Evolutionary conservation across 1,140 invertebrate genomes (phyloP).

Genomic region (Panagrolaimus sp.): DNA sequence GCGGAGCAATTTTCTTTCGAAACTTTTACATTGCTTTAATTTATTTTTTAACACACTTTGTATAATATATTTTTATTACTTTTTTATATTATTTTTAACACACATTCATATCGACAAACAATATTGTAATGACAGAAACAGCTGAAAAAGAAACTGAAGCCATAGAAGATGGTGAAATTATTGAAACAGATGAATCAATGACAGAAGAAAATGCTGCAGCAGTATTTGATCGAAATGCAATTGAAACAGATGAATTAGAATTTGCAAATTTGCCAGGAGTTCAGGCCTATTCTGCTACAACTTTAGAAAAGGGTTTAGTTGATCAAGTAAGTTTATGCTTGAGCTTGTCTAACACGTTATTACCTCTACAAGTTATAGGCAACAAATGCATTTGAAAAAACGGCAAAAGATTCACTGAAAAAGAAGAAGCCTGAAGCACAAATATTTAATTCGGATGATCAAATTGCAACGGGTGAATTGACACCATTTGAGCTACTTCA

Average conservation of each 20-base stretch:
- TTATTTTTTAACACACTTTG: too few relatives aligned
- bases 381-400: not conserved
- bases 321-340: not conserved
- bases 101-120: too few relatives aligned
- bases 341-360: not conserved
- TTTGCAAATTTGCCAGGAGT: not conserved
- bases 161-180: too few relatives aligned
- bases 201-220: not conserved
- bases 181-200: too few relatives aligned
- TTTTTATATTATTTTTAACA: too few relatives aligned
- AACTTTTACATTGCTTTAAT: too few relatives aligned
- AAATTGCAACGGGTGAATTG: not conserved
- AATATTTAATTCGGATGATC: not conserved
- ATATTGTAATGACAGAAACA: too few relatives aligned
- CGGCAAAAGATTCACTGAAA: not conserved
- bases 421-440: not conserved
- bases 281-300: not conserved
- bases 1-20: too few relatives aligned
- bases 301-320: not conserved
- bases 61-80: too few relatives aligned
- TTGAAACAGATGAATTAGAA: not conserved
- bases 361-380: not conserved
- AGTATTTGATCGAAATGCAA: not conserved
- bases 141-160: too few relatives aligned
- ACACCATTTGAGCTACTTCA: slow-evolving; percentile 15